Base-by-base conservation (phyloP, 2,797 vertebrate genomes). In the Cossypha caffra region DNA sequence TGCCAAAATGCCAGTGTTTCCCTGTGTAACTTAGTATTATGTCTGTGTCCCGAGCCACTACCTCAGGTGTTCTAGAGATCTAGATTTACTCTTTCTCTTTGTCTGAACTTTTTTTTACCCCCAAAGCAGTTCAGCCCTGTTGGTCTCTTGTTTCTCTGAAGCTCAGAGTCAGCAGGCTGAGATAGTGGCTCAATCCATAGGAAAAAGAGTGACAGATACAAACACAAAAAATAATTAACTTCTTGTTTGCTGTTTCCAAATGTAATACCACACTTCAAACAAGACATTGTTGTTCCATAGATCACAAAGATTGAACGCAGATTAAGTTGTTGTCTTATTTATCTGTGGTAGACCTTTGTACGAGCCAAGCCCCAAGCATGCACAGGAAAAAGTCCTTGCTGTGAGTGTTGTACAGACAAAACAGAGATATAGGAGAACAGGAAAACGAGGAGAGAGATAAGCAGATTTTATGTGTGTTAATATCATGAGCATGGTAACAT, bases 171-270 rank as follows among this genome's bases (percentile, higher is more conserved):
- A 88, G 50, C 64, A 89, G 58, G 35, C 81, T 88, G 72, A 94
- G 68, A 28, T 15, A 31, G 57, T 38, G 47, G 43, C 89, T 95
- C 66, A 75, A 3, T 52, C 73, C 19, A 3, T 9, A 83, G 61
- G 64, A 83, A 57, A 54, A 61, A 85, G 57, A 77, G 50, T 67
- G 89, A 88, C 85, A 92, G 81, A 50, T 77, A 83, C 40, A 86
- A 95, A 93, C 78, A 94, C 54, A 83, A 73, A 90, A 86, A 93
- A 55, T 93, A 95, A 96, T 96, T 94, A 91, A 71, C 87, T 94
- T 69, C 91, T 93, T 95, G 91, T 95, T 97, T 95, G 78, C 91
- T 45, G 51, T 96, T 97, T 92, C 89, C 82, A 93, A 91, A 91
- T 78, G 82, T 52, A 96, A 94, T 91, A 47, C 54, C 26, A 25